These are phyloP conservation scores for Dendrophyllia cribrosa DNA, from an alignment of 64 coral and sea anemone genomes.

Conservation along the genomic window DNA sequence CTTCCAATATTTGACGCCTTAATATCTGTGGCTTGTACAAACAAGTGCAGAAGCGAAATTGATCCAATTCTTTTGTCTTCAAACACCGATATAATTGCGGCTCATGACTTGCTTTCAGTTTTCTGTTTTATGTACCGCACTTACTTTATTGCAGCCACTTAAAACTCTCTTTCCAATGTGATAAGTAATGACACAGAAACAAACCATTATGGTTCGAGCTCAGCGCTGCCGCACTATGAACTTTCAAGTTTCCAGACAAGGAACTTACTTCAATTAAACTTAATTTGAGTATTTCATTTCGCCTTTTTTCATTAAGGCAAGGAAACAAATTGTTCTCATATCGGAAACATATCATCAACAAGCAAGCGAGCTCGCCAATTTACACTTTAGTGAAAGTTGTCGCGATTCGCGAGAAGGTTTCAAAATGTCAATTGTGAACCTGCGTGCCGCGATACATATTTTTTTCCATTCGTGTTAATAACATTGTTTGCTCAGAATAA, in stretches of 20 bases:
- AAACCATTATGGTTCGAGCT: background rate
- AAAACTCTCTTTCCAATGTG: constrained; percentile 19
- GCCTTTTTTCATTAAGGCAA: background rate
- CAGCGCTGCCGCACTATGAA: background rate
- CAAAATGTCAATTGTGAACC: background rate
- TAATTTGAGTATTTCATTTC: background rate
- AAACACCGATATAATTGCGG: background rate
- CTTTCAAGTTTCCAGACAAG: background rate
- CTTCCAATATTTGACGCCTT: background rate
- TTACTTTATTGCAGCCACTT: constrained; percentile 29
- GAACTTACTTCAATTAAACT: background rate
- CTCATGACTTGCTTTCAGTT: constrained; percentile 4
- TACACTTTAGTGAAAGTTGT: background rate
- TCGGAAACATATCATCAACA: background rate
- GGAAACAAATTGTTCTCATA: background rate
- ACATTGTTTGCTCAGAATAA: background rate
- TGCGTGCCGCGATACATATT: background rate
- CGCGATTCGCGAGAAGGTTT: background rate
- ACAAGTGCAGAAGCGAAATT: background rate
- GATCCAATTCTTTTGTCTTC: constrained; percentile 4
- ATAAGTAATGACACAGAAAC: constrained; percentile 28
- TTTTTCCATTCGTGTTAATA: background rate
- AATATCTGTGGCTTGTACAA: background rate
- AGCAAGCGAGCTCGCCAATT: background rate
- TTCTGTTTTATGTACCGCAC: constrained; percentile 10